Evolutionary conservation across 2,797 vertebrate genomes (phyloP), one percentile per base, ranked within the genome.

Genomic region (Knipowitschia caucasica): DNA sequence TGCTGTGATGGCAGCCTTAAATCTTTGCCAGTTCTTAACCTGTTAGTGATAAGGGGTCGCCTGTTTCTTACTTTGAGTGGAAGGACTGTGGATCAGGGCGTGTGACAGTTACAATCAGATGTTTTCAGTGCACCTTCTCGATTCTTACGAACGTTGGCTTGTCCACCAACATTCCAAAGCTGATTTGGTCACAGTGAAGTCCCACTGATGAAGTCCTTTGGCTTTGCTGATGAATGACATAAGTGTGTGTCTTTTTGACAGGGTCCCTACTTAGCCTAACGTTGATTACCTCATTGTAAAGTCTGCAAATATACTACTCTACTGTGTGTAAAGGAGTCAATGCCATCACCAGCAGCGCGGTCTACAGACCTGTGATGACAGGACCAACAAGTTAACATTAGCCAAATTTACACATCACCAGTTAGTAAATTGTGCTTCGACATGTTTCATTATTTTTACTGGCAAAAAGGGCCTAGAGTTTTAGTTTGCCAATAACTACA

Each of bases 241-340:
- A 73, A 77, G 71, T 71, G 57, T 68, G 71, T 81, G 68, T 77
- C 73, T 89, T 70, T 67, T 78, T 77, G 82, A 83, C 83, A 88
- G 77, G 81, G 82, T 85, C 79, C 79, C 80, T 73, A 81, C 75
- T 80, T 81, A 78, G 78, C 84, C 78, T 80, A 89, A 86, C 80
- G 80, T 82, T 82, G 81, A 90, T 89, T 91, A 91, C 90, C 90
- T 91, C 88, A 90, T 89, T 84, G 84, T 89, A 86, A 87, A 86
- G 89, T 88, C 89, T 91, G 89, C 89, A 91, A 91, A 92, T 88
- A 86, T 87, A 84, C 84, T 88, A 83, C 64, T 85, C 83, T 90
- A 82, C 80, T 89, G 77, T 86, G 84, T 83, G 81, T 79, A 74
- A 85, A 85, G 85, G 86, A 87, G 85, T 86, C 80, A 82, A 86